These are phyloP conservation scores for Marmota flaviventris DNA, from an alignment of 2,113 vertebrate species.

Conservation along the genomic window DNA sequence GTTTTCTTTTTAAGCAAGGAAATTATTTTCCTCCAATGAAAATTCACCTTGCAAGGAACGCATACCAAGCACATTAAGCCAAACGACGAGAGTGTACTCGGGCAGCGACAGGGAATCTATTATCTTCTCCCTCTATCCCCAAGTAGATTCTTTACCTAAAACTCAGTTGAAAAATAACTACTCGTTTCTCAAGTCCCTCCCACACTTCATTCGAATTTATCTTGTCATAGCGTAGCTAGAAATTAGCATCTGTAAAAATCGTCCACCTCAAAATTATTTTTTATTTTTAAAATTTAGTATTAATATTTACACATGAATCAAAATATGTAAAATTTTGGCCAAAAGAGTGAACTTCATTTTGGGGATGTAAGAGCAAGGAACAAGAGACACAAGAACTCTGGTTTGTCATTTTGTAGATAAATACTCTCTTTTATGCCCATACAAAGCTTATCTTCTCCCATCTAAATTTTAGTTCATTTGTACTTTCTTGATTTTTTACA, in stretches of 20 bases:
- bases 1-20: background rate
- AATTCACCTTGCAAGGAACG: background rate
- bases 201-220: background rate
- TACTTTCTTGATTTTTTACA: background rate
- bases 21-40: background rate
- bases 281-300: conserved; percentile 38
- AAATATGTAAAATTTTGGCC: background rate
- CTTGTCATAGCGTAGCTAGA: background rate
- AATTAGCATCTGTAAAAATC: background rate
- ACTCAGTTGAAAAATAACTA: background rate
- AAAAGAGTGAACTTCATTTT: background rate
- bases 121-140: background rate
- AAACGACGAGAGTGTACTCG: accelerated
- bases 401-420: background rate
- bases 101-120: accelerated
- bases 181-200: background rate
- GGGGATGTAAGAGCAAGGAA: background rate
- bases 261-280: background rate
- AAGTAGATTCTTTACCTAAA: background rate
- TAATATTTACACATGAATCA: background rate
- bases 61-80: background rate
- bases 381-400: background rate
- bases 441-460: background rate
- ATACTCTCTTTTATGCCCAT: background rate
- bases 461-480: background rate